A percentile compares a stretch with the other conserved stretches of the same genome.
phyloP scores from a whole-genome alignment of 2,797 vertebrate species.

The Epinephelus malabaricus region DNA sequence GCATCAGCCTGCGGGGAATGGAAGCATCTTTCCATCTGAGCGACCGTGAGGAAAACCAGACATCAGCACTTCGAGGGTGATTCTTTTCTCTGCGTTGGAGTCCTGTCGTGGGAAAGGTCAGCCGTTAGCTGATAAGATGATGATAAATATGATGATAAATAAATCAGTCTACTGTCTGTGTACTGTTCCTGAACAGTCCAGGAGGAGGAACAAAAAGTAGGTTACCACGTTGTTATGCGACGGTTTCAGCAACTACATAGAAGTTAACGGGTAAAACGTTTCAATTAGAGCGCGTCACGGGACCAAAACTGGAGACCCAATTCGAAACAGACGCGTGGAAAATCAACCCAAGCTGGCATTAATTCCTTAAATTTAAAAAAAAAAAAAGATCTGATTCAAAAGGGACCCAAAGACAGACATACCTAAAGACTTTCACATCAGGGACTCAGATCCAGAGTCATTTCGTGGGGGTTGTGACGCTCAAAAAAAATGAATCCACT shows the following conservation, averaged over 20 bases:
- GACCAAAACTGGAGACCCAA: background rate
- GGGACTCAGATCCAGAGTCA: no score
- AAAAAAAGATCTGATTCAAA: background rate
- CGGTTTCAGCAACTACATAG: background rate
- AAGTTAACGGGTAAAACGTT: background rate
- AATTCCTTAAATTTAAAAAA: background rate
- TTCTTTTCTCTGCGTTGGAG: background rate
- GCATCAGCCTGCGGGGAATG: conserved; percentile 52
- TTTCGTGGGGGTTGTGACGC: no score
- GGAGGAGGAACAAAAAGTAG: background rate
- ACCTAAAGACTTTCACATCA: background rate
- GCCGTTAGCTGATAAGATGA: conserved; percentile 16
- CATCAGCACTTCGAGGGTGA: background rate
- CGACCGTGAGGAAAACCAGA: conserved; percentile 64
- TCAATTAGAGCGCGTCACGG: background rate
- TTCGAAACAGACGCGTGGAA: conserved; percentile 8
- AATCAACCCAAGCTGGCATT: background rate
- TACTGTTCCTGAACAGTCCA: no score
- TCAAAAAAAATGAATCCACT: no score
- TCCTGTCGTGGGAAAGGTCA: background rate
- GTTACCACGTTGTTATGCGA: background rate
- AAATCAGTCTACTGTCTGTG: background rate
- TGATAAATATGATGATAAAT: background rate
- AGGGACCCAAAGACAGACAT: background rate
- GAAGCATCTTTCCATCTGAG: conserved; percentile 64